Evolutionary conservation across 2,113 vertebrate species (phyloP), one percentile per base, ranked within the genome.

Genomic region (Nothocercus nigrocapillus): DNA sequence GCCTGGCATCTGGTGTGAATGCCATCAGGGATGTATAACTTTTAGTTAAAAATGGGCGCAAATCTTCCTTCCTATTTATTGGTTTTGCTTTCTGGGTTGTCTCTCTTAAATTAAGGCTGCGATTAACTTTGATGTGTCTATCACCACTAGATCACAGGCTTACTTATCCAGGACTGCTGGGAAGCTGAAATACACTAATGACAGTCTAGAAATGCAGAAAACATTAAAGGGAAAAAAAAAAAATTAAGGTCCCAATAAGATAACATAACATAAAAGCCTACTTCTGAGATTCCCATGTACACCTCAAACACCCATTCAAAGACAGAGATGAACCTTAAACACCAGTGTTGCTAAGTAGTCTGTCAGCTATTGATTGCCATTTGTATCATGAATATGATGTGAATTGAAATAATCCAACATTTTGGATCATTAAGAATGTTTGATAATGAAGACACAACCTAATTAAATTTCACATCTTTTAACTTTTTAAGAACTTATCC

Each of bases 121-220:
- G 94, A 86, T 93, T 86, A 95, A 93, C 94, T 96, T 96, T 95
- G 92, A 94, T 92, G 88, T 94, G 94, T 86, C 95, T 95, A 81
- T 95, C 94, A 96, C 40, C 21, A 44, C 32, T 42, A 84, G 80
- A 96, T 95, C 96, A 95, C 12, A 95, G 80, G 28, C 90, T 68
- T 78, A 67, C 40, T 93, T 85, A 83, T 63, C 85, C 64, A 88
- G 42, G 74, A 75, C 42, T 68, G 32, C 88, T 90, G 61, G 69
- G 73, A 93, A 96, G 77, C 53, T 84, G 56, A 95, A 94, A 86
- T 94, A 75, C 81, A 95, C 93, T 92, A 94, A 95, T 82, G 61
- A 82, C 77, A 93, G 82, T 68, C 76, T 81, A 81, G 61, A 90
- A 92, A 95, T 67, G 69, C 78, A 73, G 81, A 90, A 86, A 88